Evolutionary conservation across 53 echinoderm and acorn worm genomes (phyloP).

Genomic region (Patiria pectinifera): DNA sequence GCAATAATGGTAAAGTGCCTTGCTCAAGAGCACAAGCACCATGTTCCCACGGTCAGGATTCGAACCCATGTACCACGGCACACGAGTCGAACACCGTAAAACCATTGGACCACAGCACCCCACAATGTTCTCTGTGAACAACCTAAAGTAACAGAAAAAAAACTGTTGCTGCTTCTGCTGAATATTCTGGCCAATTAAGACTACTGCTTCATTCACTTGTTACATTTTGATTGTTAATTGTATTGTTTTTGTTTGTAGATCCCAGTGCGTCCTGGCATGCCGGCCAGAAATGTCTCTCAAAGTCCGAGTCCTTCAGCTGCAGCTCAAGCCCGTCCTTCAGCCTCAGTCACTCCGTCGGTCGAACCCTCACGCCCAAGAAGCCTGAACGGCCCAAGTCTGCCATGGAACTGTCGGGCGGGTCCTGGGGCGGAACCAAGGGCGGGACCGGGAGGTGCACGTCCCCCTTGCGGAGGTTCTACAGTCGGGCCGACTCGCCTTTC

Average conservation of each 20-base stretch:
- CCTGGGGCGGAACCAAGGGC: neutral
- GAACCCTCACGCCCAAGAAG: conserved; percentile 62
- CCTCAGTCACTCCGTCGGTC: conserved; percentile 78
- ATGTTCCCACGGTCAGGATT: too few species aligned
- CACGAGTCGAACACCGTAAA: too few species aligned
- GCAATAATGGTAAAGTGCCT: too few species aligned
- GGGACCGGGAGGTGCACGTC: conserved; percentile 66
- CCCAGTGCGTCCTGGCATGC: conserved; percentile 78
- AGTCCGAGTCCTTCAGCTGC: conserved; percentile 25
- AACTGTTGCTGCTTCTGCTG: too few species aligned
- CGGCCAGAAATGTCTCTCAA: conserved; percentile 58
- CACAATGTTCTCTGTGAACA: too few species aligned
- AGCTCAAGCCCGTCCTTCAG: conserved; percentile 63
- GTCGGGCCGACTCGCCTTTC: conserved; percentile 71
- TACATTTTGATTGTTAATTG: neutral
- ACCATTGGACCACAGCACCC: too few species aligned
- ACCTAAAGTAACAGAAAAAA: too few species aligned
- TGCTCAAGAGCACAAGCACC: too few species aligned
- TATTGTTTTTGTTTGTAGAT: conserved; percentile 47
- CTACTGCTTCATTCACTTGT: neutral
- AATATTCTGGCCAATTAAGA: neutral
- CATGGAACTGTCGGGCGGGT: conserved; percentile 45
- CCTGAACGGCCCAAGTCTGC: conserved; percentile 47
- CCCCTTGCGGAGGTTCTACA: conserved; percentile 61
- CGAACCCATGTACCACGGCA: too few species aligned